Conservation (phyloP, 2,113 vertebrate species). For the Sardina pilchardus region DNA sequence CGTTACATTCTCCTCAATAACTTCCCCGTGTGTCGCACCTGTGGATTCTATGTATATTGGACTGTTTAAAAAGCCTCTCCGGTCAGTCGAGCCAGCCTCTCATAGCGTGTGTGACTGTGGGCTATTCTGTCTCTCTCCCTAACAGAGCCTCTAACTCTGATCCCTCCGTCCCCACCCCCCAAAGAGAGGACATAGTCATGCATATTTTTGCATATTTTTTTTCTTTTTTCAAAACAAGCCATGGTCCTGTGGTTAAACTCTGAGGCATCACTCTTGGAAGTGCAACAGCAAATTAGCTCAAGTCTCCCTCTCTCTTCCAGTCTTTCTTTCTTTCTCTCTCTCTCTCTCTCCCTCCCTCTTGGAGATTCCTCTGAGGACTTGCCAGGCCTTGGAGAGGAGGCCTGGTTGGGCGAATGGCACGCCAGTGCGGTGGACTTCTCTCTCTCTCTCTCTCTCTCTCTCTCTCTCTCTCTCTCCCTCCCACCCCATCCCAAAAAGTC, state of each 20-base stretch:
- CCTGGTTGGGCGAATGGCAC: neutral
- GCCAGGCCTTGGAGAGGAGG: neutral
- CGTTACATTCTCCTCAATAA: constrained; percentile 4
- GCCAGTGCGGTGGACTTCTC: neutral
- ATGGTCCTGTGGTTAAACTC: neutral
- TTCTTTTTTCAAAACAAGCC: neutral
- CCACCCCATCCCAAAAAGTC: neutral
- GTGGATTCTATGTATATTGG: neutral
- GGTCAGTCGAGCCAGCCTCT: neutral
- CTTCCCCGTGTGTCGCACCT: neutral
- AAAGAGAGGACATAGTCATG: constrained; percentile 6
- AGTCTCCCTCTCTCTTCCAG: neutral
- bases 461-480: neutral
- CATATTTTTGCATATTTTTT: constrained; percentile 6
- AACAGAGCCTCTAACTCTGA: neutral
- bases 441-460: neutral
- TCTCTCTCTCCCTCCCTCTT: neutral
- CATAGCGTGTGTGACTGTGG: neutral
- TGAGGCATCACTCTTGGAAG: constrained; percentile 2
- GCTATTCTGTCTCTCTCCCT: neutral
- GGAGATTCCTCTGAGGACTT: neutral
- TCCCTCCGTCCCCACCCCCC: neutral
- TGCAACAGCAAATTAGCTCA: neutral
- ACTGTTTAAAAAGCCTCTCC: neutral
- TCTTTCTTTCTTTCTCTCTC: neutral